Base-by-base conservation (phyloP, 2,797 vertebrate species). In the Hydrocynus forskahlii region DNA sequence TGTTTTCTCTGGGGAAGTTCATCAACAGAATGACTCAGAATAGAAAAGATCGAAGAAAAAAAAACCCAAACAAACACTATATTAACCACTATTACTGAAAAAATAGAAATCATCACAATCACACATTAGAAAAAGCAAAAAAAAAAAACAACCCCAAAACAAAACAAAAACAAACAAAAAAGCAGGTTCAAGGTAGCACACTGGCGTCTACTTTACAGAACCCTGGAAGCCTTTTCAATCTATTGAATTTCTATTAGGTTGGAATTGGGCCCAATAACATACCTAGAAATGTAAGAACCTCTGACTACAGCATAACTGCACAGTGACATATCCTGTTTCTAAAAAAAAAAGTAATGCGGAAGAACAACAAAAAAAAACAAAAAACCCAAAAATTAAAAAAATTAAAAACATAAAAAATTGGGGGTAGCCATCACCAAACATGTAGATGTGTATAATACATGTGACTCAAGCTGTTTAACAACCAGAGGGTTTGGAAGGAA, bases 1-100 rank as follows among this genome's bases (percentile, higher is more conserved):
- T 23, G 45, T 72, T 48, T 79, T 79, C 55, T 70, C 25, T 50
- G 68, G 43, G 52, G 66, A 69, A 68, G 40, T 29, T 38, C 70
- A 59, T 40, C 12, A 9, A 16, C 54, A 62, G 64, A 64, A 55
- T 35, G 54, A 67, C 17, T 8, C 66, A 55, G 45, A 50, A 12
- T 12, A 50, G 9, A 10, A 48, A 74, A 25, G 8, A 48, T 5
- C 48, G 13, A 50, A 35, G 57, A 52, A 52, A 23, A 55, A 0
- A 25, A 8, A 60, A 62, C 54, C 9, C 23, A 52, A 25, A 48
- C 1, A n/a, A 45, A 70, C 35, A 73, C 35, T 5, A 23, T 16
- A 48, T 7, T 17, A 7, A 10, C 35, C 38, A 21, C 29, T 19
- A 62, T 19, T 17, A 35, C 0, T 63, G 0, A 35, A 23, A 13